A percentile compares a stretch with the other conserved stretches of the same genome.
Evolutionary conservation across 2,797 vertebrate genomes (phyloP).

Genomic region (Darevskia nairensis): DNA sequence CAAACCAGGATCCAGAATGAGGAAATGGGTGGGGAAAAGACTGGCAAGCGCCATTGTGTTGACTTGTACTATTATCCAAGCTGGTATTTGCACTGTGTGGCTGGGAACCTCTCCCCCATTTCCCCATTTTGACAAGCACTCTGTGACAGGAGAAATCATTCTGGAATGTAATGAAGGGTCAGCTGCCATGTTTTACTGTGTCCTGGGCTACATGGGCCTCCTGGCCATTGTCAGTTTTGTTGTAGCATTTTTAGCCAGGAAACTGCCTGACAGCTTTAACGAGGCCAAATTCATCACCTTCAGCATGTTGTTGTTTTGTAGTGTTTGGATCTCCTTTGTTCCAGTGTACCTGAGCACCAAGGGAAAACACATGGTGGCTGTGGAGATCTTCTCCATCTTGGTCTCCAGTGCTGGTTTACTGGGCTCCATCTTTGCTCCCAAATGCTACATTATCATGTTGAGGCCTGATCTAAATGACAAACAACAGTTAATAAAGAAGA

Average conservation of each 20-base stretch:
- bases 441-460: slow-evolving; percentile 5
- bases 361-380: not conserved
- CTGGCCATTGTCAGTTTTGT: not conserved
- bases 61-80: not conserved
- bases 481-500: not conserved
- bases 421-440: not conserved
- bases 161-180: slow-evolving; percentile 14
- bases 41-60: not conserved
- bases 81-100: not conserved
- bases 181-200: not conserved
- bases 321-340: slow-evolving; percentile 19
- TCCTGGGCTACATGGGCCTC: slow-evolving; percentile 14
- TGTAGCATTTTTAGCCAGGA: not conserved
- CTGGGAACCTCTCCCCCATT: not conserved
- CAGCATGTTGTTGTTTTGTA: slow-evolving; percentile 15
- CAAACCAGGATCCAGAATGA: not conserved
- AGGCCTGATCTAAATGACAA: not conserved
- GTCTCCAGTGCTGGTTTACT: not conserved
- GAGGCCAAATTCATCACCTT: slow-evolving; percentile 13
- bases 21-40: not conserved
- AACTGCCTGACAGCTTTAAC: slow-evolving; percentile 14
- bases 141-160: not conserved
- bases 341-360: slow-evolving; percentile 1
- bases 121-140: not conserved
- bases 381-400: slow-evolving; percentile 31